A percentile compares a stretch with the other conserved stretches of the same genome.
Evolutionary conservation across 2,113 vertebrate genomes (phyloP).

Genomic region (Monopterus albus): DNA sequence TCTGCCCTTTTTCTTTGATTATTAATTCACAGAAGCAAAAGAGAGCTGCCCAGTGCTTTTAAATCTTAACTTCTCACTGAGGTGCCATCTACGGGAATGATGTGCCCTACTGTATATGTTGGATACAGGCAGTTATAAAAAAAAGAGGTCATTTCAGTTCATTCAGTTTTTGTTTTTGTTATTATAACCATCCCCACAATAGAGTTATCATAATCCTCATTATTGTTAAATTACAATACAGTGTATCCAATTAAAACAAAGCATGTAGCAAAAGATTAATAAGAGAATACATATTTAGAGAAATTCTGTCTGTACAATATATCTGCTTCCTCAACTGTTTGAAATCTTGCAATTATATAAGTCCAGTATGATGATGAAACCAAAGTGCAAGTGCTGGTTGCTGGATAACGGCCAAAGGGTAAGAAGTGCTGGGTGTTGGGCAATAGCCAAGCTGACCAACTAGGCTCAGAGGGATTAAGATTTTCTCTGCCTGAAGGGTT

Average conservation of each 20-base stretch:
- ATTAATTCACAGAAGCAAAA: slow-evolving; percentile 83
- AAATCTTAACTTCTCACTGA: slow-evolving; percentile 71
- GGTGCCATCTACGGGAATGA: slow-evolving; percentile 40
- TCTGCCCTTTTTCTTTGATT: slow-evolving; percentile 75
- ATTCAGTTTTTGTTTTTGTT: neutral
- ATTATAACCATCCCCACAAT: neutral
- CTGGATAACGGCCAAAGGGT: slow-evolving; percentile 26
- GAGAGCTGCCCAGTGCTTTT: slow-evolving; percentile 71
- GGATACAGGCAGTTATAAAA: slow-evolving; percentile 3
- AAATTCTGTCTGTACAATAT: slow-evolving; percentile 2
- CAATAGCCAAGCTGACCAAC: slow-evolving; percentile 30
- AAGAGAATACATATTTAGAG: neutral
- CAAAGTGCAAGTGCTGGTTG: slow-evolving; percentile 57
- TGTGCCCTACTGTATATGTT: slow-evolving; percentile 17
- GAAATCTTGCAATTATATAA: slow-evolving; percentile 45
- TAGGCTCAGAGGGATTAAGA: slow-evolving; percentile 23
- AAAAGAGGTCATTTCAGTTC: neutral
- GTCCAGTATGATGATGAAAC: slow-evolving; percentile 76
- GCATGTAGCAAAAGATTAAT: neutral
- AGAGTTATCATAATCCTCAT: neutral
- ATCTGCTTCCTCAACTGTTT: slow-evolving; percentile 50
- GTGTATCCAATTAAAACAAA: neutral
- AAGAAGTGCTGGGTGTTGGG: slow-evolving; percentile 41
- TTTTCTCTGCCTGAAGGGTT: slow-evolving; percentile 30
- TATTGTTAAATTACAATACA: neutral